Percentiles rank a stretch among this genome's conserved stretches.
phyloP scores from a whole-genome alignment of 2,113 vertebrate genomes.

The Ceyx melanurus region DNA sequence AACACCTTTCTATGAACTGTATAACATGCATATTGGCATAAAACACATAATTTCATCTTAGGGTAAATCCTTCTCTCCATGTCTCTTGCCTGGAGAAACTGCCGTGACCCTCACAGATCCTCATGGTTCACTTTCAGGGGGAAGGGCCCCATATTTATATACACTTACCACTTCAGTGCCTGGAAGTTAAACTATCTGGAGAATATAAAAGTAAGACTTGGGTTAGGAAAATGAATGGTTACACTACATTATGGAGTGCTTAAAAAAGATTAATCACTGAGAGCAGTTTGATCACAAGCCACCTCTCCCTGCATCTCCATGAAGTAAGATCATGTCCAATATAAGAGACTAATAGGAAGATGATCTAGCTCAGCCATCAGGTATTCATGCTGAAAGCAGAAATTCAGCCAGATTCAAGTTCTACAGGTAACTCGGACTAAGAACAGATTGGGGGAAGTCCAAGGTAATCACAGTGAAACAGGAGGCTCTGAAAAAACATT shows the following conservation, averaged over 20 bases:
- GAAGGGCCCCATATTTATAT: background rate
- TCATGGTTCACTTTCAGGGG: background rate
- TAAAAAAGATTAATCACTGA: background rate
- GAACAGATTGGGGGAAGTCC: background rate
- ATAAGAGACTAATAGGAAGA: background rate
- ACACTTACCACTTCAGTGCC: background rate
- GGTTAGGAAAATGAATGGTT: background rate
- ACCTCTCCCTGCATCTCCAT: background rate
- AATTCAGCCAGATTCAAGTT: background rate
- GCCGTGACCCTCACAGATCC: background rate
- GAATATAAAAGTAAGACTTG: background rate
- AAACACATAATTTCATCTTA: background rate
- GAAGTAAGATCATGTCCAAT: background rate
- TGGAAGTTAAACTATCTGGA: background rate
- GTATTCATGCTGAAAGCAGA: background rate
- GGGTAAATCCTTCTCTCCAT: background rate
- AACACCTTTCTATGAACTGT: background rate
- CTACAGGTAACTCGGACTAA: background rate
- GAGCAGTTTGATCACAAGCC: background rate
- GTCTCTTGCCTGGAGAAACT: background rate
- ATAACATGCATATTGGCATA: fast-evolving
- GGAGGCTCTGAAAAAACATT: background rate
- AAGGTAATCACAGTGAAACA: background rate
- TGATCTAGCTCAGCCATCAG: background rate
- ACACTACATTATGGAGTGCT: fast-evolving